Evolutionary conservation across 2,113 vertebrate species (phyloP), one percentile per base, ranked within the genome.

Genomic region (Leptodactylus fuscus): DNA sequence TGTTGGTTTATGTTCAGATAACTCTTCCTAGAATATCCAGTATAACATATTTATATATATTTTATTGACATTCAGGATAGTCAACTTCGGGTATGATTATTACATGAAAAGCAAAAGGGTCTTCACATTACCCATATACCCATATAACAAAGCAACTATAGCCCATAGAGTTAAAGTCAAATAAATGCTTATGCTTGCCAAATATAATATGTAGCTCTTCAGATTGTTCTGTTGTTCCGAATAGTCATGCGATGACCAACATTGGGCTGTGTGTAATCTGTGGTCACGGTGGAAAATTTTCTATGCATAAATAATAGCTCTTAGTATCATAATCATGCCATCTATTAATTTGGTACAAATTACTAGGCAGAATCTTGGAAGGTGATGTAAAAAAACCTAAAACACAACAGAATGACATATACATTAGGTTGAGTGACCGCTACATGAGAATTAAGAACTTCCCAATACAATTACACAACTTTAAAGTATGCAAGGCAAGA

Each of bases 401-500:
- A 58, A 24, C 22, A 55, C 3, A 77, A 36, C 0, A 12, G 0
- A n/a, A 55, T 34, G 1, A 1, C 3, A 22, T 0, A 44, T 18
- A 18, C 24, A 20, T 80, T 24, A 58, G 8, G 2, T 24, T 27
- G 6, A 15, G 70, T 74, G 7, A 46, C 38, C 55, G 36, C n/a
- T 27, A 11, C 58, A 7, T 79, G 44, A 27, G 11, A 48, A 44
- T 81, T 46, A 76, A 29, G 27, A 34, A 10, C 29, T 36, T 77
- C 20, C 36, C 29, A 55, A n/a, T 58, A 34, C 22, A 38, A 58
- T 79, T n/a, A 84, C 82, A 83, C 70, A 75, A 53, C 38, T 60
- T 5, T 76, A 48, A 76, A 78, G 70, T 85, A 79, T 70, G 83
- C 60, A 76, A 60, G 27, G 12, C 60, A 3, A 69, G 83, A 85